Percentiles rank a stretch among this genome's conserved stretches.
These are phyloP conservation scores for Drosophila gunungcola DNA, from an alignment of 1,140 invertebrate genomes.

Conservation along the genomic window DNA sequence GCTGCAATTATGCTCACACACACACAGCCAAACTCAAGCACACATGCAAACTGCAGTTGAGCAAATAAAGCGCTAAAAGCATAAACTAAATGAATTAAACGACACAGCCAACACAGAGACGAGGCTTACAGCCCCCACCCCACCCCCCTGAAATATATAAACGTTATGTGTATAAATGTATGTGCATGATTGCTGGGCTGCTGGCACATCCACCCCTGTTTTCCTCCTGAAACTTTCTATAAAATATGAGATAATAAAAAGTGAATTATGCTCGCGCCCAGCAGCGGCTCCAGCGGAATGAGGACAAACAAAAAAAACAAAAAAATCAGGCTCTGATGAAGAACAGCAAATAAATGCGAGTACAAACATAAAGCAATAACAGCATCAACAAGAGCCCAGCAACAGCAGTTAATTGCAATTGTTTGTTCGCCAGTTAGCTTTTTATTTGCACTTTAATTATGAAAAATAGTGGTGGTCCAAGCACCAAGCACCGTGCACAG, in stretches of 20 bases:
- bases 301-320: background rate
- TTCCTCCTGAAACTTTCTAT: slow-evolving; percentile 36
- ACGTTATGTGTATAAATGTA: background rate
- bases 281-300: slow-evolving; percentile 2
- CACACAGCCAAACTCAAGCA: slow-evolving; percentile 3
- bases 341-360: slow-evolving; percentile 34
- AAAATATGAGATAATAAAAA: slow-evolving; percentile 80
- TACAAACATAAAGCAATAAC: slow-evolving; percentile 38
- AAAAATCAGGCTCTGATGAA: slow-evolving; percentile 5
- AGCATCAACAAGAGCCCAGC: slow-evolving; percentile 20
- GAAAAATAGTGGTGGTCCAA: slow-evolving; percentile 49
- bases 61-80: slow-evolving; percentile 72
- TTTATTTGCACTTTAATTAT: slow-evolving; percentile 77
- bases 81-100: slow-evolving; percentile 75
- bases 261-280: slow-evolving; percentile 70
- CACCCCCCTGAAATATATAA: background rate
- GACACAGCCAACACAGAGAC: slow-evolving; percentile 11
- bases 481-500: slow-evolving; percentile 7
- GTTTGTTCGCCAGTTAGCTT: slow-evolving; percentile 68
- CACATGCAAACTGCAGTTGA: slow-evolving; percentile 57
- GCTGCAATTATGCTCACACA: slow-evolving; percentile 39
- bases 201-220: background rate
- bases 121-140: slow-evolving; percentile 7
- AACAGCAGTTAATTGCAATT: slow-evolving; percentile 69
- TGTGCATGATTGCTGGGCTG: too few relatives aligned